Evolutionary conservation across 2,888 invertebrate genomes (phyloP).

Genomic region (Lapara coniferarum): DNA sequence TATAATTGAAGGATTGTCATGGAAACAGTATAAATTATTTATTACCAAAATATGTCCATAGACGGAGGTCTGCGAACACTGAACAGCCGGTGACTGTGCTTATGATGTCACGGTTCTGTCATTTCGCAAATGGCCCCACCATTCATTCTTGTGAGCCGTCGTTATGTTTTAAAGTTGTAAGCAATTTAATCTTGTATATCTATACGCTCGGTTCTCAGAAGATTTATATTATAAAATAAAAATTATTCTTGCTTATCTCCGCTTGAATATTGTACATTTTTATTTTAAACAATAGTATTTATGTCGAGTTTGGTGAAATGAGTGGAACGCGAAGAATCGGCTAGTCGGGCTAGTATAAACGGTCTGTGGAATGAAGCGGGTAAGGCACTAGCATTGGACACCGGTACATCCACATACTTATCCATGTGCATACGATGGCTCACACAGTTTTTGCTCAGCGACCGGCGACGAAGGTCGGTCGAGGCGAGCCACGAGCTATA

Average conservation of each 20-base stretch:
- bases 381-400: slow-evolving; percentile 49
- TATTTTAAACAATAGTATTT: neutral
- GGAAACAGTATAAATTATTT: slow-evolving; percentile 22
- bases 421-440: slow-evolving; percentile 57
- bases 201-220: slow-evolving; percentile 41
- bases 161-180: slow-evolving; percentile 43
- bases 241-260: neutral
- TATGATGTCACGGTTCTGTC: slow-evolving; percentile 51
- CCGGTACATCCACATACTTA: slow-evolving; percentile 66
- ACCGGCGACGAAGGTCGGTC: slow-evolving; percentile 69
- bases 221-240: slow-evolving; percentile 32
- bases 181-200: slow-evolving; percentile 47
- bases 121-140: slow-evolving; percentile 47
- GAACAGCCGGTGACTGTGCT: slow-evolving; percentile 33
- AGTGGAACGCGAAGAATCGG: neutral
- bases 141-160: slow-evolving; percentile 45
- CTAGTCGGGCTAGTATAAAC: slow-evolving; percentile 11
- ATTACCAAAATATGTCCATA: slow-evolving; percentile 27
- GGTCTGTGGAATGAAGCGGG: slow-evolving; percentile 45
- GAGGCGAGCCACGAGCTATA: slow-evolving; percentile 75
- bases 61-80: slow-evolving; percentile 31
- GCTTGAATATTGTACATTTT: neutral
- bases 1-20: slow-evolving; percentile 8
- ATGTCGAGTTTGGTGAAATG: slow-evolving; percentile 1
- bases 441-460: slow-evolving; percentile 62